Evolutionary conservation across 1,140 invertebrate species (phyloP).

Genomic region (Chrysomallon squamiferum): DNA sequence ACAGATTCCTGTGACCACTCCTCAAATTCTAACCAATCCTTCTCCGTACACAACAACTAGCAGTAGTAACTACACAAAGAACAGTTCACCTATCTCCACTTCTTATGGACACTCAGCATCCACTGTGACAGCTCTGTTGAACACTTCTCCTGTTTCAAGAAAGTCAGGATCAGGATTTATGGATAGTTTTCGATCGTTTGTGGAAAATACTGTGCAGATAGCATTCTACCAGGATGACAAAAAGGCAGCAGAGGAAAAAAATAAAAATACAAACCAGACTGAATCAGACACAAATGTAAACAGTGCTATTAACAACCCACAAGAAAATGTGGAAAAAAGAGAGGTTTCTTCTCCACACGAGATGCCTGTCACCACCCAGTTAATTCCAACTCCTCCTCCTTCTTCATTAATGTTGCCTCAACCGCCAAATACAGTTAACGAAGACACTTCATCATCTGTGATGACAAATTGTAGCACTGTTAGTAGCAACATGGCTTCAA

Average conservation of each 20-base stretch:
- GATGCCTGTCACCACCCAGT: conserved; percentile 10
- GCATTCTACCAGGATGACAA: conserved; percentile 56
- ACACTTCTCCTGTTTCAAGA: conserved; percentile 48
- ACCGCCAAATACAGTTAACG: conserved; percentile 6
- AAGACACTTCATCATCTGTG: conserved; percentile 11
- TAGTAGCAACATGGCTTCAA: conserved; percentile 27
- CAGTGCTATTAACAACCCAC: background rate
- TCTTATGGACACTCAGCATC: conserved; percentile 65
- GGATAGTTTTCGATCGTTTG: conserved; percentile 63
- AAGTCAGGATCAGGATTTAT: conserved; percentile 49
- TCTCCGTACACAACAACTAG: conserved; percentile 67
- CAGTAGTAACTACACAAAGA: conserved; percentile 20
- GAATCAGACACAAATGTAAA: conserved; percentile 7
- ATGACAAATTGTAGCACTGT: conserved; percentile 20
- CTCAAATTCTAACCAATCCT: conserved; percentile 66
- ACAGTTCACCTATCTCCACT: conserved; percentile 10
- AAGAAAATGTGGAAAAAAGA: conserved; percentile 7
- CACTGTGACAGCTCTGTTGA: conserved; percentile 66
- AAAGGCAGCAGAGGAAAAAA: conserved; percentile 6
- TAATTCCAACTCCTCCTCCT: conserved; percentile 18
- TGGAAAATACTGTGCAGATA: conserved; percentile 61
- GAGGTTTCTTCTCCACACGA: conserved; percentile 16
- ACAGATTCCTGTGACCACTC: conserved; percentile 71
- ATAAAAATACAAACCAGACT: conserved; percentile 8
- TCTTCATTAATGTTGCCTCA: conserved; percentile 38